A percentile compares a stretch with the other conserved stretches of the same genome.
Evolutionary conservation across 2,888 invertebrate genomes (phyloP).

Genomic region (Leptothorax acervorum): DNA sequence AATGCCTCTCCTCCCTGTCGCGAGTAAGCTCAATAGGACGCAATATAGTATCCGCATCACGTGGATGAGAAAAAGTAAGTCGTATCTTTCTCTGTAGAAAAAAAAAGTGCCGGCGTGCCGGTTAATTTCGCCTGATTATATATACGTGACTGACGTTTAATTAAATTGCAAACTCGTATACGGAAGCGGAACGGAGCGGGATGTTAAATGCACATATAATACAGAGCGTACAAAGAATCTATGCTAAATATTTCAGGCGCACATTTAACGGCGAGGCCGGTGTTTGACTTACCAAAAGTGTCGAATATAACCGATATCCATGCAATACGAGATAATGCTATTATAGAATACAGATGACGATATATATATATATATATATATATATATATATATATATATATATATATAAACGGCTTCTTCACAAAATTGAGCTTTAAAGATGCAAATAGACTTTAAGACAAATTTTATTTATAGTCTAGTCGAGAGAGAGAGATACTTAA

Average conservation of each 20-base stretch:
- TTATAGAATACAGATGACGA: neutral
- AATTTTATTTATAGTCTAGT: no score
- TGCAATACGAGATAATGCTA: neutral
- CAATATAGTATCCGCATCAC: neutral
- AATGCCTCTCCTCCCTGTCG: neutral
- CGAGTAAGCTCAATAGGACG: neutral
- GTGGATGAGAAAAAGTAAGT: slow-evolving; percentile 3
- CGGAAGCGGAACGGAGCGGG: neutral
- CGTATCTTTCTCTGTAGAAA: neutral
- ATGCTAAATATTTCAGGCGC: slow-evolving; percentile 4
- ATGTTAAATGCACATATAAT: slow-evolving; percentile 20
- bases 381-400: no score
- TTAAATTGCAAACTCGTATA: slow-evolving; percentile 28
- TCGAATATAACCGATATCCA: neutral
- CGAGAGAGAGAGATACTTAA: no score
- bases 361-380: no score
- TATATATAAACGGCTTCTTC: neutral
- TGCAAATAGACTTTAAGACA: neutral
- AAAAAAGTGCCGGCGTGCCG: neutral
- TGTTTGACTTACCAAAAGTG: neutral
- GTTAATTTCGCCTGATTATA: neutral
- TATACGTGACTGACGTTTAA: slow-evolving; percentile 33
- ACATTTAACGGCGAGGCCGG: neutral
- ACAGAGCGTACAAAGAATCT: slow-evolving; percentile 1
- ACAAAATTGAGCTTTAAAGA: neutral